A percentile compares a stretch with the other conserved stretches of the same genome.
phyloP scores from a whole-genome alignment of 2,888 invertebrate species.

The Drosophila antonietae region DNA sequence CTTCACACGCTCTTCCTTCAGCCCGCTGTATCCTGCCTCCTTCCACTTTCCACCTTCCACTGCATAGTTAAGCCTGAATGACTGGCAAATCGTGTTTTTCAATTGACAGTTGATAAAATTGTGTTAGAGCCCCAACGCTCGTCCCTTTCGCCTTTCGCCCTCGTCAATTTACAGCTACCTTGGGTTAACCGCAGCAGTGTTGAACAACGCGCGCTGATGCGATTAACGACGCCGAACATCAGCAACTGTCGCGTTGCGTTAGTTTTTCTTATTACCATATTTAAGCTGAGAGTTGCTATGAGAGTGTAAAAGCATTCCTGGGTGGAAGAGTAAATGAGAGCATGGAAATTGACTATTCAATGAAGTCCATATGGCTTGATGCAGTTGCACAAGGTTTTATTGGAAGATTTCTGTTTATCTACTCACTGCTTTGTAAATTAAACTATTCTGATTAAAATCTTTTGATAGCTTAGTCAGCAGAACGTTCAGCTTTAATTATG shows the following conservation, averaged over 20 bases:
- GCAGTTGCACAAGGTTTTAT: no score
- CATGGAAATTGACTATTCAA: no score
- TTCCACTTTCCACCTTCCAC: not conserved
- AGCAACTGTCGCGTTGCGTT: slow-evolving; percentile 3
- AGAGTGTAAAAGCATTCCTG: not conserved
- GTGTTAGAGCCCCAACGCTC: slow-evolving; percentile 41
- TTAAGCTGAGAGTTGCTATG: not conserved
- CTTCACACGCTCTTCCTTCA: slow-evolving; percentile 10
- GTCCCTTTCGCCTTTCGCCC: not conserved
- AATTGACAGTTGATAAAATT: slow-evolving; percentile 75
- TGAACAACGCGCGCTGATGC: slow-evolving; percentile 50
- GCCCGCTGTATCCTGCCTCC: not conserved
- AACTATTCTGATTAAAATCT: no score
- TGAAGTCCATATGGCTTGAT: no score
- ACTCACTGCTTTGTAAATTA: no score
- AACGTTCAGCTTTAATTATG: no score
- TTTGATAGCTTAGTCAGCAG: no score
- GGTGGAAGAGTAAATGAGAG: no score
- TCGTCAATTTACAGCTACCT: slow-evolving; percentile 6
- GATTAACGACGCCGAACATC: slow-evolving; percentile 46
- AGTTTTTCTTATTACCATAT: not conserved
- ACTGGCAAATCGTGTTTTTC: slow-evolving; percentile 68
- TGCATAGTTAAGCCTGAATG: slow-evolving; percentile 37
- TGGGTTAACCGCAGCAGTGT: slow-evolving; percentile 42
- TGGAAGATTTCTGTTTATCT: no score